phyloP scores from a whole-genome alignment of 1,140 invertebrate species.

The Chymomyza costata region DNA sequence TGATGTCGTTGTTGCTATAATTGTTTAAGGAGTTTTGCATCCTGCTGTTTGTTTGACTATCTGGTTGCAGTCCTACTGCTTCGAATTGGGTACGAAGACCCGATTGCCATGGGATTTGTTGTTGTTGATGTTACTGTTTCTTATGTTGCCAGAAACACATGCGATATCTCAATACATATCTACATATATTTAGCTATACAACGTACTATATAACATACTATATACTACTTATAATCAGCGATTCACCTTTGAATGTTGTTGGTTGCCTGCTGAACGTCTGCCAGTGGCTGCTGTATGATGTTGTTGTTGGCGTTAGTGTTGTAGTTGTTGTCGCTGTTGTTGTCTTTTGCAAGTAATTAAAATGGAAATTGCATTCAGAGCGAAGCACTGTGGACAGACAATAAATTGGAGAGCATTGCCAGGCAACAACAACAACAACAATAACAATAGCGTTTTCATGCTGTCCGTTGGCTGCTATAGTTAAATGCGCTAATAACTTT shows the following conservation, averaged over 20 bases:
- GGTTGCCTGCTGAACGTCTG: slow-evolving; percentile 56
- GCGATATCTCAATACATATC: no score
- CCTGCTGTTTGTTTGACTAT: no score
- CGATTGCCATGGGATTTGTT: no score
- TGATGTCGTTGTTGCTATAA: no score
- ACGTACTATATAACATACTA: no score
- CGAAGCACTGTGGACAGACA: background rate
- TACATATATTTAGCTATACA: no score
- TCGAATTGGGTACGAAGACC: no score
- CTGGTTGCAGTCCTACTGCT: no score
- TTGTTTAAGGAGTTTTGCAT: no score
- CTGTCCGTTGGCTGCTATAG: slow-evolving; percentile 44
- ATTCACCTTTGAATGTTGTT: slow-evolving; percentile 6
- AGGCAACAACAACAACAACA: no score
- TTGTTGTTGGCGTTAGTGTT: slow-evolving; percentile 17
- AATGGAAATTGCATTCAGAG: slow-evolving; percentile 71
- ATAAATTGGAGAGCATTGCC: background rate
- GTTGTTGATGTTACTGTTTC: slow-evolving; percentile 12
- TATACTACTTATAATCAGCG: no score
- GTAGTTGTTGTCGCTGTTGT: slow-evolving; percentile 22
- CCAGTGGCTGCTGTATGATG: slow-evolving; percentile 10
- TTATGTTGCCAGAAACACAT: slow-evolving; percentile 45
- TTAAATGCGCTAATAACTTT: slow-evolving; percentile 73
- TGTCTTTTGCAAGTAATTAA: slow-evolving; percentile 64
- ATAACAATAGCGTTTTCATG: slow-evolving; percentile 19